Conservation (phyloP, 1,140 invertebrate species). For the Bilobella aurantiaca region DNA sequence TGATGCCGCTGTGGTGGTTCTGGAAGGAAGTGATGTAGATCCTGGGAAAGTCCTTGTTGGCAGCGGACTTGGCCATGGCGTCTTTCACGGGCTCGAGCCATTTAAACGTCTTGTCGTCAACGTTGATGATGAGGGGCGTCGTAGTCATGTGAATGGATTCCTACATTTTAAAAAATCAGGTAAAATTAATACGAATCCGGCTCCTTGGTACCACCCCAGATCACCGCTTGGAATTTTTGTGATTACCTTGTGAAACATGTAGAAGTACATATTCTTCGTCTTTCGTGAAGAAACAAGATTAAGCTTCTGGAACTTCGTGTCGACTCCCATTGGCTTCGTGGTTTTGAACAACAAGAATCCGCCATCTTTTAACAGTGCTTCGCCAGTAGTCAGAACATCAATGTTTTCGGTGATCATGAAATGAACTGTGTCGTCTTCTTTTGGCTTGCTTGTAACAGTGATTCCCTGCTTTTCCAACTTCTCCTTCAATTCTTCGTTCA, state of each 20-base stretch:
- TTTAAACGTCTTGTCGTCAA: not conserved
- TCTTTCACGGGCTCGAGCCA: not conserved
- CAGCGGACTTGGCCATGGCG: not conserved
- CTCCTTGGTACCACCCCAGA: no score
- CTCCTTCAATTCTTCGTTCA: not conserved
- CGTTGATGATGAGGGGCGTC: not conserved
- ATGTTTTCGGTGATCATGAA: not conserved
- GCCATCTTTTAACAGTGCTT: not conserved
- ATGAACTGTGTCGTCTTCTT: not conserved
- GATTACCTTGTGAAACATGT: not conserved
- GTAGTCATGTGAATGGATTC: not conserved
- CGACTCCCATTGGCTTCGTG: not conserved
- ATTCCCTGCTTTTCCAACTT: not conserved
- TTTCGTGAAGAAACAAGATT: not conserved
- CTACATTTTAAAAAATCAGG: not conserved
- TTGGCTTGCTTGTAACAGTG: not conserved
- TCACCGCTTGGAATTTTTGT: no score
- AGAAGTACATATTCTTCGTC: not conserved
- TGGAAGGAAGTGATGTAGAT: conserved; percentile 59
- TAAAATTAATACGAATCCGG: no score
- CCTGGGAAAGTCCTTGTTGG: conserved; percentile 37
- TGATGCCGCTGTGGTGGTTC: conserved; percentile 59
- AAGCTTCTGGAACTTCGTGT: not conserved
- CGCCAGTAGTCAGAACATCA: not conserved
- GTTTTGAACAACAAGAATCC: not conserved